These are phyloP conservation scores for Germaria angustata DNA, from an alignment of 2,888 invertebrate species.

Conservation along the genomic window DNA sequence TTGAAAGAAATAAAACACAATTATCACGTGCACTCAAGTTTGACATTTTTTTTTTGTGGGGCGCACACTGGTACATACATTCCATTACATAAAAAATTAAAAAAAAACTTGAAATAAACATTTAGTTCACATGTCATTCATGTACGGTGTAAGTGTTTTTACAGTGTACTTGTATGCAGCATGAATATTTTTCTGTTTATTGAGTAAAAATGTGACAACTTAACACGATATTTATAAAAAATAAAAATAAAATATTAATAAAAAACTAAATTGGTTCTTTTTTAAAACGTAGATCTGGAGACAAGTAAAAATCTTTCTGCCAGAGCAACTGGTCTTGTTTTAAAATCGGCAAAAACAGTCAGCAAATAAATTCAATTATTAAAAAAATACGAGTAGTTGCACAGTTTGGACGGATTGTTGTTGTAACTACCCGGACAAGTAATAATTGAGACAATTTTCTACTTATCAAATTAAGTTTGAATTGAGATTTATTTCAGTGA, in stretches of 20 bases:
- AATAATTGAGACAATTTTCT: constrained; percentile 41
- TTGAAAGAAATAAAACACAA: constrained; percentile 48
- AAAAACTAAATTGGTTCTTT: constrained; percentile 2
- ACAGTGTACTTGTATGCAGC: background rate
- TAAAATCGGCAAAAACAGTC: background rate
- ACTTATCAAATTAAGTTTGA: constrained; percentile 34
- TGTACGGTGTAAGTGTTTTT: background rate
- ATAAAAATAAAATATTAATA: too few relatives aligned
- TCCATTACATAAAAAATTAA: constrained; percentile 41
- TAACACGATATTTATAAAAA: constrained; percentile 28
- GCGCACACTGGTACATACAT: background rate
- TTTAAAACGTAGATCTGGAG: constrained; percentile 9
- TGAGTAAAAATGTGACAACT: constrained; percentile 48
- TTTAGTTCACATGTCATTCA: constrained; percentile 37
- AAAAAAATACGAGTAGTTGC: background rate
- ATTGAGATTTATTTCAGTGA: constrained; percentile 10
- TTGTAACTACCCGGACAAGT: background rate
- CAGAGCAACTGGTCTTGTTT: constrained; percentile 16
- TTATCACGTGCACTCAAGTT: constrained; percentile 66
- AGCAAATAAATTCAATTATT: background rate
- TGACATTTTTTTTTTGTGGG: constrained; percentile 31
- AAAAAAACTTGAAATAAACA: constrained; percentile 10
- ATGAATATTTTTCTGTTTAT: constrained; percentile 6
- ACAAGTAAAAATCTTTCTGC: background rate
- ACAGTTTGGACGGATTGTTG: background rate